A percentile compares a stretch with the other conserved stretches of the same genome.
Evolutionary conservation across 2,888 invertebrate species (phyloP).

Genomic region (Lasioglossum lativentre): DNA sequence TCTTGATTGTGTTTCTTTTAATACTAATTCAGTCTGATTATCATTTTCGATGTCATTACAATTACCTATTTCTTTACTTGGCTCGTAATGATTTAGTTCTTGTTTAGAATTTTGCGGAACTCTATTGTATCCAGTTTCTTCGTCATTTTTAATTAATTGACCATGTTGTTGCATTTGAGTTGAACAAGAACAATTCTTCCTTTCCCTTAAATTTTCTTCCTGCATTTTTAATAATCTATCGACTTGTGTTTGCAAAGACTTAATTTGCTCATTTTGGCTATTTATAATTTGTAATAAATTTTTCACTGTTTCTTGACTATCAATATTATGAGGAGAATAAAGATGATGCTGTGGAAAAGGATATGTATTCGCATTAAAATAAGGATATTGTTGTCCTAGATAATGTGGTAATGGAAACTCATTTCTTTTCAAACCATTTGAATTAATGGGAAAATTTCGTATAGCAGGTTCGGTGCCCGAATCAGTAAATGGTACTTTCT

Average conservation of each 20-base stretch:
- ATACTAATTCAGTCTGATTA: constrained; percentile 57
- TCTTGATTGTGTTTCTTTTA: constrained; percentile 60
- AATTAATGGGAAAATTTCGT: constrained; percentile 22
- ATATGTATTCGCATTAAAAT: constrained; percentile 52
- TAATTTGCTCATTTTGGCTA: constrained; percentile 89
- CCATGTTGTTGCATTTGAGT: constrained; percentile 76
- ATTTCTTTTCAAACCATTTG: constrained; percentile 29
- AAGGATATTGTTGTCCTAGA: constrained; percentile 56
- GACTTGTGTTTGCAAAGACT: constrained; percentile 88
- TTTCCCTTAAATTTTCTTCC: constrained; percentile 74
- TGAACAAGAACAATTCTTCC: constrained; percentile 68
- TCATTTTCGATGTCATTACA: constrained; percentile 66
- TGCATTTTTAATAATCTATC: constrained; percentile 85
- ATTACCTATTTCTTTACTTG: constrained; percentile 42
- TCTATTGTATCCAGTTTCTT: constrained; percentile 36
- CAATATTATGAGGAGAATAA: constrained; percentile 59
- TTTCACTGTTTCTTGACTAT: constrained; percentile 77
- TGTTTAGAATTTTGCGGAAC: constrained; percentile 37
- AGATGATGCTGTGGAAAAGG: constrained; percentile 60
- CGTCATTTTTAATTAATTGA: constrained; percentile 73
- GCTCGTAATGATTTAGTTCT: constrained; percentile 20
- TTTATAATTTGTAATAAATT: constrained; percentile 88
- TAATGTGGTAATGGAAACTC: constrained; percentile 47
- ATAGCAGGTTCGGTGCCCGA: constrained; percentile 7
- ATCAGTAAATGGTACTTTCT: constrained; percentile 23